These are phyloP conservation scores for Mixornis gularis DNA, from an alignment of 2,113 vertebrate species.

Conservation along the genomic window DNA sequence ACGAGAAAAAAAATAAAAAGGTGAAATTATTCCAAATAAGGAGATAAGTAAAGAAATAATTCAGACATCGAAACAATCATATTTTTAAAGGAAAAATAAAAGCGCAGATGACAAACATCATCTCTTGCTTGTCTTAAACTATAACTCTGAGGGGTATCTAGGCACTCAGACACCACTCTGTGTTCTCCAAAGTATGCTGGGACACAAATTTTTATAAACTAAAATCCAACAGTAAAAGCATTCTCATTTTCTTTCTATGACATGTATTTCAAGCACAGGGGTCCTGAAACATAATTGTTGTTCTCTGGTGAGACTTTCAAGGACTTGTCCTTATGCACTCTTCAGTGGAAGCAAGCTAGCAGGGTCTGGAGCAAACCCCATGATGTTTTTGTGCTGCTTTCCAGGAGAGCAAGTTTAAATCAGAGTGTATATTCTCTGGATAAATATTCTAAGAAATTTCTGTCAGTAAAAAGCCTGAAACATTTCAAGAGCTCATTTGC, in stretches of 20 bases:
- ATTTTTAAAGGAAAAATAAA: background rate
- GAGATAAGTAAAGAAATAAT: background rate
- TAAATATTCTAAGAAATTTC: background rate
- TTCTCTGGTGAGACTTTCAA: background rate
- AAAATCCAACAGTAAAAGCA: background rate
- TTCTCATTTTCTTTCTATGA: background rate
- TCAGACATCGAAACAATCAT: background rate
- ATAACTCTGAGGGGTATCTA: background rate
- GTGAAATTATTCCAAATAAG: background rate
- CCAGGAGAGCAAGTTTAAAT: background rate
- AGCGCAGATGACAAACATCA: rapidly evolving
- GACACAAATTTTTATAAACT: background rate
- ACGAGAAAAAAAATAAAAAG: background rate
- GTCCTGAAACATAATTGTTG: background rate
- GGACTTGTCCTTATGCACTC: background rate
- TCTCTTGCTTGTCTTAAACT: background rate
- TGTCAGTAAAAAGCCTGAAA: background rate
- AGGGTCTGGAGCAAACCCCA: background rate
- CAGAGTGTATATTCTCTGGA: background rate
- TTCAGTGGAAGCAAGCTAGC: background rate
- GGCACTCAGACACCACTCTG: background rate
- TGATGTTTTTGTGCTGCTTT: background rate
- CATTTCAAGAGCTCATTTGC: background rate
- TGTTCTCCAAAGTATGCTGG: background rate
- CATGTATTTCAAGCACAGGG: background rate